Evolutionary conservation across 2,113 vertebrate genomes (phyloP).

Genomic region (Carassius gibelio): DNA sequence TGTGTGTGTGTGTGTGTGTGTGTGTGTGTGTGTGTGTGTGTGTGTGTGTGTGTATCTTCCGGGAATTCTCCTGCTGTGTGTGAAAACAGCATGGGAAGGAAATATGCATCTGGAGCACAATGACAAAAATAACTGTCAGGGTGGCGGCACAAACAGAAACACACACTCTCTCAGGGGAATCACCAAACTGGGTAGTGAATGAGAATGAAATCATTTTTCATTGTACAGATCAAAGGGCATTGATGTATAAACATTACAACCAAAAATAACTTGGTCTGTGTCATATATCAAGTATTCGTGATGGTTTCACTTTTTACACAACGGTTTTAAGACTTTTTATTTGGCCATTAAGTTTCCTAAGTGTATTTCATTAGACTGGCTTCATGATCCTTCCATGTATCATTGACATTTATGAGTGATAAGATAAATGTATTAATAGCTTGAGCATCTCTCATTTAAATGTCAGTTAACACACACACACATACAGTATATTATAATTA

Average conservation of each 20-base stretch:
- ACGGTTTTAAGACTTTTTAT: no score
- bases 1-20: conserved; percentile 1
- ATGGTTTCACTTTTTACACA: background rate
- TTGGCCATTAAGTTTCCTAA: no score
- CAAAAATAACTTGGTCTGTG: background rate
- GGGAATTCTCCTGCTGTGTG: conserved; percentile 12
- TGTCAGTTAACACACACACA: no score
- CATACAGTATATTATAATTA: no score
- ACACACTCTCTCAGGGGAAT: conserved; percentile 17
- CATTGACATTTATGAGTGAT: no score
- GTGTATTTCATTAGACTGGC: no score
- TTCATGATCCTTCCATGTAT: no score
- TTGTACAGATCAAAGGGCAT: background rate
- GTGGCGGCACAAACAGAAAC: conserved; percentile 31
- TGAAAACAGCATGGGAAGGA: conserved; percentile 35
- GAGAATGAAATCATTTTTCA: background rate
- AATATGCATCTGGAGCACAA: conserved; percentile 32
- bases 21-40: conserved; percentile 2
- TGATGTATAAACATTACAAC: background rate
- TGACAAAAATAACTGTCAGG: conserved; percentile 34
- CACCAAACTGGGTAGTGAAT: background rate
- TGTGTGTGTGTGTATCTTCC: conserved; percentile 8
- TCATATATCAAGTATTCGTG: no score
- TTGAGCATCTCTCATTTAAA: no score
- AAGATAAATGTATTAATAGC: no score